Evolutionary conservation across 2,888 invertebrate genomes (phyloP).

Genomic region (Campaea margaritaria): DNA sequence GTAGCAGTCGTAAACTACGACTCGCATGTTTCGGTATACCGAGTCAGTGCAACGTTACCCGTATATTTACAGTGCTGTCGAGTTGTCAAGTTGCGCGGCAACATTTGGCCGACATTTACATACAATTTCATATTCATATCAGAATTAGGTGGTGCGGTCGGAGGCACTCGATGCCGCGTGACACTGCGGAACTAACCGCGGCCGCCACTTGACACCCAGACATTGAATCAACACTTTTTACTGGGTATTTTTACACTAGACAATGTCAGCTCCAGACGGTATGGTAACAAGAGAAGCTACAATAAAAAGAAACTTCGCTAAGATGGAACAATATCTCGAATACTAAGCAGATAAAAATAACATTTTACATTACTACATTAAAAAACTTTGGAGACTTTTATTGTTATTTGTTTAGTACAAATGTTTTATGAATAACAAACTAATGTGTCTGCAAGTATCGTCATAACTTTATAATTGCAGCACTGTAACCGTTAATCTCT

Average conservation of each 20-base stretch:
- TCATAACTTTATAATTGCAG: constrained; percentile 24
- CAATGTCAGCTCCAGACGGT: constrained; percentile 32
- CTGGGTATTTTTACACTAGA: constrained; percentile 30
- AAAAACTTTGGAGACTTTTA: constrained; percentile 29
- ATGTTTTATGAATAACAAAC: constrained; percentile 29
- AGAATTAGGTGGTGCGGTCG: constrained; percentile 69
- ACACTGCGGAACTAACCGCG: constrained; percentile 52
- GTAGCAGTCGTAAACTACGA: constrained; percentile 65
- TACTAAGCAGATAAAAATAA: constrained; percentile 33
- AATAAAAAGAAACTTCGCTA: constrained; percentile 31
- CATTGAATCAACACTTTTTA: constrained; percentile 46
- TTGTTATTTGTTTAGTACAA: constrained; percentile 26
- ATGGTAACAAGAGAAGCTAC: constrained; percentile 32
- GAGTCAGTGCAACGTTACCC: constrained; percentile 67
- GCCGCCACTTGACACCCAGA: constrained; percentile 46
- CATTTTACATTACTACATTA: constrained; percentile 30
- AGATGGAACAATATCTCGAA: constrained; percentile 36
- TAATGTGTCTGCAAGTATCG: constrained; percentile 24
- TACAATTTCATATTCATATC: constrained; percentile 82
- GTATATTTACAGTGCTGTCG: constrained; percentile 75
- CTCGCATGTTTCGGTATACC: constrained; percentile 72
- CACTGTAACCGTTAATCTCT: constrained; percentile 7
- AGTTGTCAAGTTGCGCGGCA: constrained; percentile 75
- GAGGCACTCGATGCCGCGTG: constrained; percentile 53
- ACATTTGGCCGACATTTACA: constrained; percentile 77